Evolutionary conservation across 2,888 invertebrate genomes (phyloP).

Genomic region (Exocentrus adspersus): DNA sequence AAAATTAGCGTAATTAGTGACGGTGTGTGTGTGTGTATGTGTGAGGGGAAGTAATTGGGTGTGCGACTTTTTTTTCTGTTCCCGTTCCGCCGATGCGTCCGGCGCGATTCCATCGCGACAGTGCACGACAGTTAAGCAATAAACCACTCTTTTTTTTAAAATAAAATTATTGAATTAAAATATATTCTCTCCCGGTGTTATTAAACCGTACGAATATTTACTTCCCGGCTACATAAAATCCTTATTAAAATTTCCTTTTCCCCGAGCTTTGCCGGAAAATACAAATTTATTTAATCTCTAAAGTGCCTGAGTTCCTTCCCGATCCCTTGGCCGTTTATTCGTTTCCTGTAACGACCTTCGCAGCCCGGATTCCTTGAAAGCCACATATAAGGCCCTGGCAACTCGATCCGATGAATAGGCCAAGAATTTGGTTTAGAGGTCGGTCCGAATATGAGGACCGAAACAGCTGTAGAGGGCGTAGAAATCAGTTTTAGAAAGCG

Average conservation of each 20-base stretch:
- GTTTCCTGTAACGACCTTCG: no score
- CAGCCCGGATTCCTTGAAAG: no score
- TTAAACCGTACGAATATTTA: no score
- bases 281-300: not conserved
- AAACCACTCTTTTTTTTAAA: no score
- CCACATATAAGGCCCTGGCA: not conserved
- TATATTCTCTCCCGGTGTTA: no score
- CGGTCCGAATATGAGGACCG: slow-evolving; percentile 8
- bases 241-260: not conserved
- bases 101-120: no score
- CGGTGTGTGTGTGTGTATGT: no score
- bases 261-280: not conserved
- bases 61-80: not conserved
- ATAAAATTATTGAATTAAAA: no score
- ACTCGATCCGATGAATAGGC: slow-evolving; percentile 2
- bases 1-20: slow-evolving; percentile 45
- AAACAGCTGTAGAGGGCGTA: slow-evolving; percentile 1
- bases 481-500: slow-evolving; percentile 4
- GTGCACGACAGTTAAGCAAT: no score
- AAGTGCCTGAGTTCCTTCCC: not conserved
- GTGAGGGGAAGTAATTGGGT: not conserved
- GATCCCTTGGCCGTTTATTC: not conserved
- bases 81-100: no score
- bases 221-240: not conserved
- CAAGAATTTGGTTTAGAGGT: not conserved